phyloP scores from a whole-genome alignment of 1,140 invertebrate species.

The Samia ricini region DNA sequence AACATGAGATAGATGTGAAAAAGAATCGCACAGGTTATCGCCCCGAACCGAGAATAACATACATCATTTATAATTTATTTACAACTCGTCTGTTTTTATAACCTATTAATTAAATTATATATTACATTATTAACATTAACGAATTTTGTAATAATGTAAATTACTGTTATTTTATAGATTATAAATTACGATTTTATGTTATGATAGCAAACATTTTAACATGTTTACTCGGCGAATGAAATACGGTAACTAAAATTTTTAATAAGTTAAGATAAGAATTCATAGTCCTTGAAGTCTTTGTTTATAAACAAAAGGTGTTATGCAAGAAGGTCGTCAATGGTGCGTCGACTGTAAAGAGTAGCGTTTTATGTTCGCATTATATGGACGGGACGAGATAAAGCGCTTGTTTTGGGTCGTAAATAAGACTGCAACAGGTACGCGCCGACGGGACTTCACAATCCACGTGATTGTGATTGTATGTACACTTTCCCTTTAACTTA shows the following conservation, averaged over 20 bases:
- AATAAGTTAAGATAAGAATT: conserved; percentile 33
- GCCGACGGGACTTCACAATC: conserved; percentile 64
- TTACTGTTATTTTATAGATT: conserved; percentile 14
- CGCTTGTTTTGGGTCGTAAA: conserved; percentile 76
- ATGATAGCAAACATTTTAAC: conserved; percentile 5
- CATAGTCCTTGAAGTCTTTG: conserved; percentile 59
- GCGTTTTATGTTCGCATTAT: conserved; percentile 71
- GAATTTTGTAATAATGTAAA: conserved; percentile 14
- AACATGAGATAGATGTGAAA: conserved; percentile 25
- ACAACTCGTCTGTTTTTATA: conserved; percentile 38
- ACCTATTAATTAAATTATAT: conserved; percentile 8
- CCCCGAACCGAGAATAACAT: conserved; percentile 23
- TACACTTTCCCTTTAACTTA: conserved; percentile 57
- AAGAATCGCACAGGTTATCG: conserved; percentile 32
- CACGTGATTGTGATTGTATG: conserved; percentile 58
- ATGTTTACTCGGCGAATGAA: conserved; percentile 39
- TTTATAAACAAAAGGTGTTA: conserved; percentile 75
- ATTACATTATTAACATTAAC: not conserved
- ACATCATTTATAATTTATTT: conserved; percentile 39
- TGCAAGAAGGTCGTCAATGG: conserved; percentile 61
- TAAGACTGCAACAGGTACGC: conserved; percentile 74
- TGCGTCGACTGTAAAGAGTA: conserved; percentile 56
- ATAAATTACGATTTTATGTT: not conserved
- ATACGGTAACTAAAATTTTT: conserved; percentile 44
- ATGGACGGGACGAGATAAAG: conserved; percentile 70